Conservation (phyloP, 2,888 invertebrate genomes). For the Asteroscopus sphinx region DNA sequence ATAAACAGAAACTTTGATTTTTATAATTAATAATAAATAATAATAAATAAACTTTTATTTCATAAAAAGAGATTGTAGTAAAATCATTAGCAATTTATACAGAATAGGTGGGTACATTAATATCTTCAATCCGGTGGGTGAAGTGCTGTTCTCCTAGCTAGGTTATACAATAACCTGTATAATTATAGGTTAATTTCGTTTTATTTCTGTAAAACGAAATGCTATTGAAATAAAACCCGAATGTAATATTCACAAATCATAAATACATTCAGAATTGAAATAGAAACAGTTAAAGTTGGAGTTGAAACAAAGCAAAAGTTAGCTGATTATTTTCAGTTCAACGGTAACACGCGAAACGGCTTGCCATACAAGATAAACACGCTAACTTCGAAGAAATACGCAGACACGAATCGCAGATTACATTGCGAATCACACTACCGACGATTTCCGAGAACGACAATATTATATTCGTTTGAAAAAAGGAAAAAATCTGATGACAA, state of each 20-base stretch:
- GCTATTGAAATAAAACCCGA: slow-evolving; percentile 41
- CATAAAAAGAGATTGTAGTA: too few relatives aligned
- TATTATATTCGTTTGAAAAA: slow-evolving; percentile 63
- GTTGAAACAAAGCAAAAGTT: slow-evolving; percentile 74
- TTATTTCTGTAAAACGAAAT: slow-evolving; percentile 9
- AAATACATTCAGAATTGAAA: slow-evolving; percentile 60
- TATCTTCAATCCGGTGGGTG: too few relatives aligned
- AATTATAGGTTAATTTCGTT: slow-evolving; percentile 1
- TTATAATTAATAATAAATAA: neutral
- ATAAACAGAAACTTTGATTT: slow-evolving; percentile 8
- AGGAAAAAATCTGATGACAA: slow-evolving; percentile 64
- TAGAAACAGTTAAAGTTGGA: slow-evolving; percentile 69
- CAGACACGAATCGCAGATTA: slow-evolving; percentile 78
- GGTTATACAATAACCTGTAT: too few relatives aligned
- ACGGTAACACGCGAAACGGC: slow-evolving; percentile 80
- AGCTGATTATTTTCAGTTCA: slow-evolving; percentile 80
- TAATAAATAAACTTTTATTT: too few relatives aligned
- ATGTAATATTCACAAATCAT: slow-evolving; percentile 42
- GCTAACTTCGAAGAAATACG: slow-evolving; percentile 82
- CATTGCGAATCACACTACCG: slow-evolving; percentile 71
- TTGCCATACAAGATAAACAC: slow-evolving; percentile 81
- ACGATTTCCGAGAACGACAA: slow-evolving; percentile 72
- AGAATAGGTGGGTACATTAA: too few relatives aligned
- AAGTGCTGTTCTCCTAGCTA: too few relatives aligned
- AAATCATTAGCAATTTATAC: too few relatives aligned